These are phyloP conservation scores for Melinaea marsaeus DNA, from an alignment of 2,888 invertebrate genomes.

Conservation along the genomic window DNA sequence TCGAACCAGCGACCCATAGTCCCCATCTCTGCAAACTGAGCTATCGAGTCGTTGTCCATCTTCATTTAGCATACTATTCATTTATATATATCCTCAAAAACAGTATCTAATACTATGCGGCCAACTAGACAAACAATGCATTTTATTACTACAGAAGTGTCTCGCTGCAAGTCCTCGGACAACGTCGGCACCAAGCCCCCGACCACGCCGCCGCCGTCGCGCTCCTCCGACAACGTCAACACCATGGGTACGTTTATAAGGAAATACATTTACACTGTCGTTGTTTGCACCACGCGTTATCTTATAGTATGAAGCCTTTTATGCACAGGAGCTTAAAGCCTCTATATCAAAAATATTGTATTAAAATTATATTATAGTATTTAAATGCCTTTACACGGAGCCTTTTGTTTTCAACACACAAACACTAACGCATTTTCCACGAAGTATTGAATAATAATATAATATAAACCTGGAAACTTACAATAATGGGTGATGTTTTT, in stretches of 20 bases:
- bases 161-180: slow-evolving; percentile 72
- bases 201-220: slow-evolving; percentile 69
- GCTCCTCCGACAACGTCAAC: slow-evolving; percentile 72
- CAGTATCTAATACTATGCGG: background rate
- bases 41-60: too few relatives aligned
- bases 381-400: too few relatives aligned
- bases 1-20: background rate
- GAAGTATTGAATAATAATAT: too few relatives aligned
- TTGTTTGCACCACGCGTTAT: slow-evolving; percentile 34
- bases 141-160: slow-evolving; percentile 53
- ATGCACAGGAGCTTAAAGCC: slow-evolving; percentile 29
- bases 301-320: slow-evolving; percentile 27
- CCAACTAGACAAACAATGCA: background rate
- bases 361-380: background rate
- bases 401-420: too few relatives aligned
- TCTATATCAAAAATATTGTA: background rate
- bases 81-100: too few relatives aligned
- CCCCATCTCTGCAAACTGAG: too few relatives aligned
- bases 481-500: too few relatives aligned
- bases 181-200: slow-evolving; percentile 59
- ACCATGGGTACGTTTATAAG: slow-evolving; percentile 57
- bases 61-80: too few relatives aligned
- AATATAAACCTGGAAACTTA: too few relatives aligned
- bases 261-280: slow-evolving; percentile 38
- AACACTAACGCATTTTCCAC: too few relatives aligned